Conservation (phyloP, 2,797 vertebrate genomes). For the Balearica regulorum region DNA sequence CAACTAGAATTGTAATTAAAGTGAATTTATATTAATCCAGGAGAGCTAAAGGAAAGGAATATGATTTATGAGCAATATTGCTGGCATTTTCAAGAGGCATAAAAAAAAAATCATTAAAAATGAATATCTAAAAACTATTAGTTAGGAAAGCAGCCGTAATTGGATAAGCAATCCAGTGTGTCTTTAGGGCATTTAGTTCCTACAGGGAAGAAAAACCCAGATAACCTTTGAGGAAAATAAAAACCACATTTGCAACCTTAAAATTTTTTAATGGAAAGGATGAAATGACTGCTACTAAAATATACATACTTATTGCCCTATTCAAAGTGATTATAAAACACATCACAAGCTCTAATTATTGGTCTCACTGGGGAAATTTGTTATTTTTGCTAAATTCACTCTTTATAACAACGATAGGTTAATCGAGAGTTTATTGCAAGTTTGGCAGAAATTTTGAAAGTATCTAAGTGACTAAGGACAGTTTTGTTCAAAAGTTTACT, state of each 20-base stretch:
- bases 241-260: background rate
- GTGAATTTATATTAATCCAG: slow-evolving; percentile 63
- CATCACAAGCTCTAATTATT: background rate
- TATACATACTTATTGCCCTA: background rate
- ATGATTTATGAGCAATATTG: slow-evolving; percentile 70
- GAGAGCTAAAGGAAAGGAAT: slow-evolving; percentile 61
- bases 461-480: background rate
- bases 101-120: slow-evolving; percentile 63
- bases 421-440: background rate
- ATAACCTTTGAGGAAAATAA: background rate
- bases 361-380: background rate
- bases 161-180: slow-evolving; percentile 35
- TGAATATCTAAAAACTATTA: slow-evolving; percentile 62
- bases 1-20: slow-evolving; percentile 64
- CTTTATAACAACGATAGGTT: accelerated
- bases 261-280: background rate
- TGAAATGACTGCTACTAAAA: background rate
- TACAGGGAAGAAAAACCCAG: background rate
- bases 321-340: background rate
- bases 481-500: background rate
- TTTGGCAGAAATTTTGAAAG: background rate
- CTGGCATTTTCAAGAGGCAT: slow-evolving; percentile 66
- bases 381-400: background rate
- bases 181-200: background rate
- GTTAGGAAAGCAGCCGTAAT: slow-evolving; percentile 50